Percentiles rank a stretch among this genome's conserved stretches.
Conservation (phyloP, 2,113 vertebrate species). For the Melanotaenia duboulayi region DNA sequence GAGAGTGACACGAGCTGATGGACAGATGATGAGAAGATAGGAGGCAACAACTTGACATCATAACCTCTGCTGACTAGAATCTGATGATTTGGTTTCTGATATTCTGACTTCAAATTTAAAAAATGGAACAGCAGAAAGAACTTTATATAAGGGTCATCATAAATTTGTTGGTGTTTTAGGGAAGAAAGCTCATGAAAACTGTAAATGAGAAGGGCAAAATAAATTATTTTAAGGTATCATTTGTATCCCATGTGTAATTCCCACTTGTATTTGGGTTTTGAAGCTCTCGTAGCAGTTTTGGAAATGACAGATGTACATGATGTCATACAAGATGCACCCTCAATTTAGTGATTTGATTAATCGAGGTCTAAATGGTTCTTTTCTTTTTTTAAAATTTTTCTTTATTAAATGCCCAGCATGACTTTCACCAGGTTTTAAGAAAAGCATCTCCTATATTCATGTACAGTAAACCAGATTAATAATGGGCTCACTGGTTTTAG, state of each 20-base stretch:
- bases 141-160: neutral
- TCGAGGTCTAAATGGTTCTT: no score
- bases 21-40: slow-evolving; percentile 15
- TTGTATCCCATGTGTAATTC: slow-evolving; percentile 11
- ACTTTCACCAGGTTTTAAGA: no score
- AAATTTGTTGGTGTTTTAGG: neutral
- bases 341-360: no score
- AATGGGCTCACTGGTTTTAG: neutral
- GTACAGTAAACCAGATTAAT: neutral
- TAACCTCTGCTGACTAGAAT: slow-evolving; percentile 11
- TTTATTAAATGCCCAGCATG: no score
- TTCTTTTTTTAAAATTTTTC: neutral
- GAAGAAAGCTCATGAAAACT: neutral
- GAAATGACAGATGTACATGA: neutral
- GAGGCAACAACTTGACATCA: slow-evolving; percentile 19
- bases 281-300: neutral
- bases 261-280: neutral
- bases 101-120: neutral
- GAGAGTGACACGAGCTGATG: neutral
- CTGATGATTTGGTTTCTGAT: slow-evolving; percentile 1
- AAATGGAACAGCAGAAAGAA: neutral
- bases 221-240: slow-evolving; percentile 3
- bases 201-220: slow-evolving; percentile 6
- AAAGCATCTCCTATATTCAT: neutral
- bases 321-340: neutral